Conservation (phyloP, 2,113 vertebrate species). For the Datnioides undecimradiatus region DNA sequence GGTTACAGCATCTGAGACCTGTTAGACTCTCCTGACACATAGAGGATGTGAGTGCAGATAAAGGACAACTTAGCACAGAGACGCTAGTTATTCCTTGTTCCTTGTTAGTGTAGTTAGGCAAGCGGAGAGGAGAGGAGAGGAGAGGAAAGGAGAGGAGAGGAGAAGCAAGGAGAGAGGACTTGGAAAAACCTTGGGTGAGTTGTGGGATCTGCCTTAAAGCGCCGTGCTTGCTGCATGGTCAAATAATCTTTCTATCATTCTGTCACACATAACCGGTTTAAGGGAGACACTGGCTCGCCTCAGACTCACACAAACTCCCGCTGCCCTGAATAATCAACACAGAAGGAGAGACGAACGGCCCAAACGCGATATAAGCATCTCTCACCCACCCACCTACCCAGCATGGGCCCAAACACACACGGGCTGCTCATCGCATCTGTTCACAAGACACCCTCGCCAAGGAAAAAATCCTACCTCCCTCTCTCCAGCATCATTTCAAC, state of each 20-base stretch:
- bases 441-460: constrained; percentile 59
- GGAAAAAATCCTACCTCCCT: constrained; percentile 16
- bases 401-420: constrained; percentile 64
- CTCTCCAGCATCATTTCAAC: constrained; percentile 1
- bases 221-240: constrained; percentile 21
- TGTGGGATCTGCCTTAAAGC: constrained; percentile 27
- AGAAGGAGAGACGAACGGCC: constrained; percentile 34
- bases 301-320: constrained; percentile 32
- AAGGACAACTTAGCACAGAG: background rate
- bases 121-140: background rate
- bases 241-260: constrained; percentile 32
- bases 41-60: background rate
- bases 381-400: constrained; percentile 68
- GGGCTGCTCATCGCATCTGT: constrained; percentile 79
- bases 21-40: background rate
- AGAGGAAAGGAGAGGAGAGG: background rate
- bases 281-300: constrained; percentile 18
- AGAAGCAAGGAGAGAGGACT: background rate
- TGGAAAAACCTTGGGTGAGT: constrained; percentile 18
- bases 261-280: constrained; percentile 53
- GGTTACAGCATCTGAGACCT: background rate
- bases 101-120: background rate
- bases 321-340: constrained; percentile 37
- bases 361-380: constrained; percentile 52
- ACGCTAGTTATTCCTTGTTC: background rate